A percentile compares a stretch with the other conserved stretches of the same genome.
phyloP scores from a whole-genome alignment of 2,113 vertebrate genomes.

The Cyprinodon variegatus region DNA sequence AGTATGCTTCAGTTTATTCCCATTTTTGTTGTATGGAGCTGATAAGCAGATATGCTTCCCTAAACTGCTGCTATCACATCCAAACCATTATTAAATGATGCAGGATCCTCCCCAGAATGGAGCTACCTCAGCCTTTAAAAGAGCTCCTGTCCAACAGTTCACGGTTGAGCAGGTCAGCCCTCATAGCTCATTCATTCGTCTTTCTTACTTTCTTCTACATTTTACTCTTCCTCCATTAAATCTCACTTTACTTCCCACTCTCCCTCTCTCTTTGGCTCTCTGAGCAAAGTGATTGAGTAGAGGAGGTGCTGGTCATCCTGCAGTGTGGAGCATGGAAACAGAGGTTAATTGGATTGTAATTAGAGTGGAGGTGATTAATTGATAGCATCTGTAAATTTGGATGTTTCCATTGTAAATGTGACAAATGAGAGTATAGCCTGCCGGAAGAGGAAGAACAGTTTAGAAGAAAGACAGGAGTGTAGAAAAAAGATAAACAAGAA shows the following conservation, averaged over 20 bases:
- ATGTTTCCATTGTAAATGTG: constrained; percentile 83
- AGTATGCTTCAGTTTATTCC: constrained; percentile 8
- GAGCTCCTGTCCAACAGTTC: background rate
- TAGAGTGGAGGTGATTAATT: constrained; percentile 83
- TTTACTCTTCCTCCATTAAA: constrained; percentile 31
- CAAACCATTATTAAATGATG: background rate
- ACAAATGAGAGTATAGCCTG: constrained; percentile 76
- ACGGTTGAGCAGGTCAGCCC: background rate
- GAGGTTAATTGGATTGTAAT: constrained; percentile 86
- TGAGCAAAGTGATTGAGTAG: constrained; percentile 68
- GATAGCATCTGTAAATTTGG: constrained; percentile 84
- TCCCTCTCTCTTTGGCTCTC: constrained; percentile 41
- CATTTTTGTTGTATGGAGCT: constrained; percentile 4
- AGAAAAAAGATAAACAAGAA: constrained; percentile 17
- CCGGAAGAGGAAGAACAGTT: constrained; percentile 64
- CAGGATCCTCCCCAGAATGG: background rate
- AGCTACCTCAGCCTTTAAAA: background rate
- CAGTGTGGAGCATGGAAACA: constrained; percentile 69
- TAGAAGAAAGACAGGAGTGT: constrained; percentile 20
- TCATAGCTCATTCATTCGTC: constrained; percentile 22
- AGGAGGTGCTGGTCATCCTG: constrained; percentile 68
- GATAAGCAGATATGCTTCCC: background rate
- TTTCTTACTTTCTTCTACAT: constrained; percentile 29
- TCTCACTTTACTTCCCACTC: constrained; percentile 20
- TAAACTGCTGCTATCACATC: background rate